A percentile compares a stretch with the other conserved stretches of the same genome.
Evolutionary conservation across 2,797 vertebrate species (phyloP).

Genomic region (Hydrocynus forskahlii): DNA sequence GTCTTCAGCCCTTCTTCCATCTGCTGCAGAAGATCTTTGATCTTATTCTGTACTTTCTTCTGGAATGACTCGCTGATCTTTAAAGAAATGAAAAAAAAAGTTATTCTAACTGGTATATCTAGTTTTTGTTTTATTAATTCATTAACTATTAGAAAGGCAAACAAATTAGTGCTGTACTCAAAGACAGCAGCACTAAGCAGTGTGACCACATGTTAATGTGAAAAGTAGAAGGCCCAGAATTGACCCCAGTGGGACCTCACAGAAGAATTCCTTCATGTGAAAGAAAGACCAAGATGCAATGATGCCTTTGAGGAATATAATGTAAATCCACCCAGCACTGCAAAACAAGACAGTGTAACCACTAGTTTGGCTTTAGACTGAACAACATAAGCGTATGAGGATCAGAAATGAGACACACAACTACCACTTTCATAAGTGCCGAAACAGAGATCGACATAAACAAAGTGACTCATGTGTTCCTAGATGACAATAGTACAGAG

Average conservation of each 20-base stretch:
- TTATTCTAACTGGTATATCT: neutral
- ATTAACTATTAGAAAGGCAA: neutral
- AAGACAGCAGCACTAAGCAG: neutral
- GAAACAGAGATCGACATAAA: neutral
- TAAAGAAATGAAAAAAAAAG: neutral
- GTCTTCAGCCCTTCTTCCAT: slow-evolving; percentile 98
- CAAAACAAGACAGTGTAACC: neutral
- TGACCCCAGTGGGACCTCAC: neutral
- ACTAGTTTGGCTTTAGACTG: too few relatives aligned
- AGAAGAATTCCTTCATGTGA: neutral
- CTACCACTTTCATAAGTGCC: too few relatives aligned
- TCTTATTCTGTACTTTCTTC: slow-evolving; percentile 89
- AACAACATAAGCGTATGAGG: too few relatives aligned
- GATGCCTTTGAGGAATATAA: neutral
- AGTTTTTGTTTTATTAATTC: too few relatives aligned
- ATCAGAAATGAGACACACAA: too few relatives aligned
- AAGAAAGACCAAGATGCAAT: neutral
- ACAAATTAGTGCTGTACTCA: too few relatives aligned
- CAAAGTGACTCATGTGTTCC: neutral
- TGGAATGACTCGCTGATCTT: slow-evolving; percentile 83
- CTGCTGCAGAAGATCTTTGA: slow-evolving; percentile 93
- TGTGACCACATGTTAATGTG: neutral
- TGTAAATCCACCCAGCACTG: neutral
- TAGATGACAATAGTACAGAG: slow-evolving; percentile 14
- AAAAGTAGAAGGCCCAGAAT: slow-evolving; percentile 1